A percentile compares a stretch with the other conserved stretches of the same genome.
Evolutionary conservation across 2,888 invertebrate species (phyloP).

Genomic region (Diploptera punctata): DNA sequence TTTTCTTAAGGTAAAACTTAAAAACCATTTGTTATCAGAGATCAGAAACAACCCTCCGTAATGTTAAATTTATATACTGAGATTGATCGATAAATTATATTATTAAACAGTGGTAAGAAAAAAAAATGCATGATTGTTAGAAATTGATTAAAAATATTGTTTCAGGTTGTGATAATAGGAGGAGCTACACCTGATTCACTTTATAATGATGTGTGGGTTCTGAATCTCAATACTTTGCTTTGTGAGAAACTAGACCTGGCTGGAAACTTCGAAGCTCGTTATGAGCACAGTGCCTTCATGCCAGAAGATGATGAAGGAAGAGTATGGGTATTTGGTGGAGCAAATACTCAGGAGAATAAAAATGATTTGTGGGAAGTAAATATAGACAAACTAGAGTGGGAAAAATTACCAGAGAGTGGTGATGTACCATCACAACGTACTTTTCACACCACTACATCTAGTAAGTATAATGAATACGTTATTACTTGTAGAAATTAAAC

Average conservation of each 20-base stretch:
- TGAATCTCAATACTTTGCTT: conserved; percentile 10
- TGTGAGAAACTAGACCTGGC: background rate
- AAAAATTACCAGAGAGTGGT: conserved; percentile 18
- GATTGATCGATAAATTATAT: too few relatives aligned
- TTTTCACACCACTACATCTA: conserved; percentile 23
- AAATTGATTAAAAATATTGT: too few relatives aligned
- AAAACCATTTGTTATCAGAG: too few relatives aligned
- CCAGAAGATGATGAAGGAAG: background rate
- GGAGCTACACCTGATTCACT: conserved; percentile 35
- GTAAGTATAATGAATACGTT: background rate
- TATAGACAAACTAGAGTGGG: conserved; percentile 30
- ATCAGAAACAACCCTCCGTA: too few relatives aligned
- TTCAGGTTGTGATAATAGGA: too few relatives aligned
- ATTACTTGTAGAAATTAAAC: too few relatives aligned
- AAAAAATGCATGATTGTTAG: too few relatives aligned
- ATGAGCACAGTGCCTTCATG: conserved; percentile 38
- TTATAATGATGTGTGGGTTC: conserved; percentile 37
- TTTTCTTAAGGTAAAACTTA: too few relatives aligned
- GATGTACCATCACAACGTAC: conserved; percentile 32
- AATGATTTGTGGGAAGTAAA: conserved; percentile 38
- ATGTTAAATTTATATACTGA: too few relatives aligned
- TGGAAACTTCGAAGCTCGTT: conserved; percentile 36
- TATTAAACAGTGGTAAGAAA: too few relatives aligned
- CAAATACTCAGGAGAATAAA: conserved; percentile 35
- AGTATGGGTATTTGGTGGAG: conserved; percentile 36